phyloP scores from a whole-genome alignment of 2,797 vertebrate genomes.

The Aeoliscus strigatus region DNA sequence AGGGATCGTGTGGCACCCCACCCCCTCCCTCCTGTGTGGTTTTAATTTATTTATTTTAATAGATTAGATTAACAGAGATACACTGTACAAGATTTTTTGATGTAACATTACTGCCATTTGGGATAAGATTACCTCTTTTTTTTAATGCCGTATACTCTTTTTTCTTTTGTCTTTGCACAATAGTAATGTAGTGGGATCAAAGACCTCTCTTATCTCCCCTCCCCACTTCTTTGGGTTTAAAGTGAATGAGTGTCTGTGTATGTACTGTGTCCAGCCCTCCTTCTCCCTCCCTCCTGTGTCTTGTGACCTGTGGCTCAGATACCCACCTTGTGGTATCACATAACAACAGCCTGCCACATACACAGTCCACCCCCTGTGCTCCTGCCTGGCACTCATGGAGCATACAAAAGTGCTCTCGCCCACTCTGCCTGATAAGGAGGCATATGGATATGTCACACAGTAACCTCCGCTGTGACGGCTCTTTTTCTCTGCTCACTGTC shows the following conservation, averaged over 20 bases:
- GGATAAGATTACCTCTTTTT: conserved; percentile 7
- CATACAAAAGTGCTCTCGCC: conserved; percentile 65
- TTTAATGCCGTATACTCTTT: background rate
- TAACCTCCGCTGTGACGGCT: conserved; percentile 46
- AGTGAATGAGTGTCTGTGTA: conserved; percentile 5
- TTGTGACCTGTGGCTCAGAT: conserved; percentile 68
- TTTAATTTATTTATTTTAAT: conserved; percentile 37
- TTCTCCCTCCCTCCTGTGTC: conserved; percentile 39
- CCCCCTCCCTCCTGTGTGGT: conserved; percentile 26
- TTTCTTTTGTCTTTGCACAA: no score
- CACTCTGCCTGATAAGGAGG: conserved; percentile 45
- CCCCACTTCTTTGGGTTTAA: conserved; percentile 38
- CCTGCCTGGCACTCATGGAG: conserved; percentile 43
- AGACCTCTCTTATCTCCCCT: conserved; percentile 47
- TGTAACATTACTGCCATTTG: conserved; percentile 2
- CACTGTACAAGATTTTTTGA: conserved; percentile 13
- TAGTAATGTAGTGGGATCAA: no score
- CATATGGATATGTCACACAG: conserved; percentile 54
- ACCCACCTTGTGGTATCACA: conserved; percentile 68
- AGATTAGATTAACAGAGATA: conserved; percentile 22
- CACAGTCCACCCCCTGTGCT: conserved; percentile 55
- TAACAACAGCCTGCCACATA: conserved; percentile 71
- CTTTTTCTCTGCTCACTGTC: conserved; percentile 20
- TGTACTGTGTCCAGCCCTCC: conserved; percentile 24
- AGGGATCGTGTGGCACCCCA: conserved; percentile 21